Conservation (phyloP, 2,888 invertebrate genomes). For the Blomia tropicalis region DNA sequence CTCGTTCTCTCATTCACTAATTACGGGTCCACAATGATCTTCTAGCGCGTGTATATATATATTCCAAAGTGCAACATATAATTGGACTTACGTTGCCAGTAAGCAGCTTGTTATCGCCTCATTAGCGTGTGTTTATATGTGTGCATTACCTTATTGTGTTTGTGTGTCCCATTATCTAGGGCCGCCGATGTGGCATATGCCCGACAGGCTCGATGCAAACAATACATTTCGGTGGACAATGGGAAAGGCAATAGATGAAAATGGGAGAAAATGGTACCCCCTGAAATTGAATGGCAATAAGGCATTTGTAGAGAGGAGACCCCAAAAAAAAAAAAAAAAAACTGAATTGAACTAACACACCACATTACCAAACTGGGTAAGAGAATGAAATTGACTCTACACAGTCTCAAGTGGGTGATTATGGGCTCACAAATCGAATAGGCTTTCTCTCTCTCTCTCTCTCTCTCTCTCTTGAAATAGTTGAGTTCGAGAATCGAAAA, state of each 20-base stretch:
- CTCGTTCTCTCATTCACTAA: background rate
- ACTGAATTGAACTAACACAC: background rate
- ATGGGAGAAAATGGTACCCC: no score
- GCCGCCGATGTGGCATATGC: slow-evolving; percentile 7
- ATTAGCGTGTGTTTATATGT: slow-evolving; percentile 12
- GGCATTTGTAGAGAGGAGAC: no score
- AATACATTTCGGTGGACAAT: background rate
- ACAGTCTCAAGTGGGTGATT: slow-evolving; percentile 10
- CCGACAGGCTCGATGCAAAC: slow-evolving; percentile 7
- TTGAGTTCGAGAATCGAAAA: no score
- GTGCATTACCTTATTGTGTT: slow-evolving; percentile 1
- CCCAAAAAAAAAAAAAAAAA: background rate
- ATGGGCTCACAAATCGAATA: background rate
- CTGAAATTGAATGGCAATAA: no score
- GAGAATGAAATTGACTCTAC: slow-evolving; percentile 3
- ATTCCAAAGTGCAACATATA: background rate
- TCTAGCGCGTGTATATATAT: background rate
- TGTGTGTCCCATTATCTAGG: background rate
- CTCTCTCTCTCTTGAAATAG: no score
- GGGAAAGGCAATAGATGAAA: no score
- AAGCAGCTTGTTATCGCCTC: slow-evolving; percentile 15
- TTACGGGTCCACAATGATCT: background rate
- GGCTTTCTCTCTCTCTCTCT: no score
- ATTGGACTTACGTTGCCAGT: slow-evolving; percentile 14
- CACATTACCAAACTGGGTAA: no score